phyloP scores from a whole-genome alignment of 2,888 invertebrate genomes.

The Lepidocyrtoides sp. region DNA sequence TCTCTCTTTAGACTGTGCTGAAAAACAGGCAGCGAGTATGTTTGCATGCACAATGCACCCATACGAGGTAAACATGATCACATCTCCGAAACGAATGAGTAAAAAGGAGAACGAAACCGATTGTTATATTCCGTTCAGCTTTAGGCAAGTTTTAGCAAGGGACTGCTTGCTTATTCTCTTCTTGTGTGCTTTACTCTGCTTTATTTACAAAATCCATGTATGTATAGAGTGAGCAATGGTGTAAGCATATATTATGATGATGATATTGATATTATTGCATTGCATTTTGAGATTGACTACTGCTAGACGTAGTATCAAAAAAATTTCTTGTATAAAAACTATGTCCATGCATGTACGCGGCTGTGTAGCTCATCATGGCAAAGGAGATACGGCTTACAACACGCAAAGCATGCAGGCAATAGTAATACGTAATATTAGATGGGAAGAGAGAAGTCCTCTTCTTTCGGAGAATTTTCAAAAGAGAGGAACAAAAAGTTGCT shows the following conservation, averaged over 20 bases:
- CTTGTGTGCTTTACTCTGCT: no score
- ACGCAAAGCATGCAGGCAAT: constrained; percentile 1
- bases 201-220: no score
- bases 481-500: constrained; percentile 74
- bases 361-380: constrained; percentile 32
- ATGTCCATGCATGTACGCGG: constrained; percentile 18
- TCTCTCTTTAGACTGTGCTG: neutral
- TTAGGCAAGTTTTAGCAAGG: constrained; percentile 39
- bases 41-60: constrained; percentile 54
- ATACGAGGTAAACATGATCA: constrained; percentile 53
- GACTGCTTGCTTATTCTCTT: constrained; percentile 16
- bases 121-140: constrained; percentile 63
- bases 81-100: constrained; percentile 76
- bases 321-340: neutral
- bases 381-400: constrained; percentile 11
- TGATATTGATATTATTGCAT: constrained; percentile 64
- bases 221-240: no score
- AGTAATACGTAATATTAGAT: constrained; percentile 41
- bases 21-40: constrained; percentile 20
- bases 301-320: neutral
- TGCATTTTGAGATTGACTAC: constrained; percentile 48
- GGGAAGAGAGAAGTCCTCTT: constrained; percentile 23
- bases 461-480: constrained; percentile 31
- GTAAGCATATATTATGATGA: neutral
- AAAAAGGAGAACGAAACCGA: constrained; percentile 65